phyloP scores from a whole-genome alignment of 2,113 vertebrate species.

The Stictonetta naevosa region DNA sequence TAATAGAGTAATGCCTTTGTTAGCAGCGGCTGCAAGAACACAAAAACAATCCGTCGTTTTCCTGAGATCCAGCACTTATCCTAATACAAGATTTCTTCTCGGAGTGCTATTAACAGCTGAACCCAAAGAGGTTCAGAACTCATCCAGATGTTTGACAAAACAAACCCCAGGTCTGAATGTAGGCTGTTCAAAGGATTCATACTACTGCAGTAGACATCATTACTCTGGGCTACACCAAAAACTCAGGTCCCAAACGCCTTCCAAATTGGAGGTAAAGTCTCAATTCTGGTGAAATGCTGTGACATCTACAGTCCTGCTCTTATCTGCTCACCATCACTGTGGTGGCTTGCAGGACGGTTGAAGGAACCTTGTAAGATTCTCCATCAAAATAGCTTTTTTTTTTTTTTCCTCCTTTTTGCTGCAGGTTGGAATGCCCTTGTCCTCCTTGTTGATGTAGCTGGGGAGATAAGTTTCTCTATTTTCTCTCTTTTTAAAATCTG shows the following conservation, averaged over 20 bases:
- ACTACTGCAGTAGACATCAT: rapidly evolving
- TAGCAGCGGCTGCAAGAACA: background rate
- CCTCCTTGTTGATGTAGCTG: background rate
- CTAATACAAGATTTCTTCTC: background rate
- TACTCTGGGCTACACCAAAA: background rate
- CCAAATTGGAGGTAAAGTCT: background rate
- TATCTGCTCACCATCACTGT: rapidly evolving
- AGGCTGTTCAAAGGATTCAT: background rate
- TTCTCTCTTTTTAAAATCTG: background rate
- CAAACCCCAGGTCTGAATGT: background rate
- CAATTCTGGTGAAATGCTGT: background rate
- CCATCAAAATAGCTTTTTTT: background rate
- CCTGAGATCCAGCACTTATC: background rate
- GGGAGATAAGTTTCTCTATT: background rate
- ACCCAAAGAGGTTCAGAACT: background rate
- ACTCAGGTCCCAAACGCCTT: background rate
- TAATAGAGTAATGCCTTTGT: constrained; percentile 12
- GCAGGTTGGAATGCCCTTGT: background rate
- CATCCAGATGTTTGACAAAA: background rate
- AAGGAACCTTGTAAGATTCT: background rate
- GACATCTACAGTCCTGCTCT: background rate
- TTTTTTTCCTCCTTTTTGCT: background rate
- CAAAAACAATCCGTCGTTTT: background rate
- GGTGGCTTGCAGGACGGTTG: background rate
- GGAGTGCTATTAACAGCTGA: background rate